A percentile compares a stretch with the other conserved stretches of the same genome.
These are phyloP conservation scores for Potamilus streckersoni DNA, from an alignment of 1,140 invertebrate genomes.

Conservation along the genomic window DNA sequence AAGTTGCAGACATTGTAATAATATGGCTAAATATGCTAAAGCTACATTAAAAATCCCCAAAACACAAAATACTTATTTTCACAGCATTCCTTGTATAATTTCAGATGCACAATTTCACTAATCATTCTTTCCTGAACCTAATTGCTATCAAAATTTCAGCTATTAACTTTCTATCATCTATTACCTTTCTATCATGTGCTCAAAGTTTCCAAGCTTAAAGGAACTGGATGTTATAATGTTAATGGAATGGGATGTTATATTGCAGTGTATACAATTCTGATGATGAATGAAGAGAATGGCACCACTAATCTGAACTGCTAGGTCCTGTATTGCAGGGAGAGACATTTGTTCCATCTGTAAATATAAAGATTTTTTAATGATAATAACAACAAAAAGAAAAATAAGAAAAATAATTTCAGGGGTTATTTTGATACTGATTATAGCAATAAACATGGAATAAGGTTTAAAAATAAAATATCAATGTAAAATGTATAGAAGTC, in stretches of 20 bases:
- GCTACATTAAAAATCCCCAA: too few species aligned
- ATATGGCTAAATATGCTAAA: too few species aligned
- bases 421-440: too few species aligned
- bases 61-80: too few species aligned
- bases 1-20: too few species aligned
- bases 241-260: slow-evolving; percentile 68
- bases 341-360: slow-evolving; percentile 38
- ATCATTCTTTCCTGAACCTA: too few species aligned
- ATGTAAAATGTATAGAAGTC: too few species aligned
- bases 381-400: not conserved
- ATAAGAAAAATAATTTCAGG: not conserved
- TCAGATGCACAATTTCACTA: too few species aligned
- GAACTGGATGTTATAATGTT: slow-evolving; percentile 59
- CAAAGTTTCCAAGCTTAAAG: slow-evolving; percentile 70
- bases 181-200: slow-evolving; percentile 66
- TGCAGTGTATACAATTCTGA: slow-evolving; percentile 65
- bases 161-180: slow-evolving; percentile 57
- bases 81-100: too few species aligned
- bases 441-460: too few species aligned
- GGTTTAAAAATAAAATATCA: too few species aligned
- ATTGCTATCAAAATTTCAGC: not conserved
- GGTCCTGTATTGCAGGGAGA: slow-evolving; percentile 28
- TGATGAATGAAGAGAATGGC: slow-evolving; percentile 68
- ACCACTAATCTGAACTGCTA: slow-evolving; percentile 64
- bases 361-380: not conserved